Evolutionary conservation across 2,797 vertebrate species (phyloP), one percentile per base, ranked within the genome.

Genomic region (Uromys caudimaculatus): DNA sequence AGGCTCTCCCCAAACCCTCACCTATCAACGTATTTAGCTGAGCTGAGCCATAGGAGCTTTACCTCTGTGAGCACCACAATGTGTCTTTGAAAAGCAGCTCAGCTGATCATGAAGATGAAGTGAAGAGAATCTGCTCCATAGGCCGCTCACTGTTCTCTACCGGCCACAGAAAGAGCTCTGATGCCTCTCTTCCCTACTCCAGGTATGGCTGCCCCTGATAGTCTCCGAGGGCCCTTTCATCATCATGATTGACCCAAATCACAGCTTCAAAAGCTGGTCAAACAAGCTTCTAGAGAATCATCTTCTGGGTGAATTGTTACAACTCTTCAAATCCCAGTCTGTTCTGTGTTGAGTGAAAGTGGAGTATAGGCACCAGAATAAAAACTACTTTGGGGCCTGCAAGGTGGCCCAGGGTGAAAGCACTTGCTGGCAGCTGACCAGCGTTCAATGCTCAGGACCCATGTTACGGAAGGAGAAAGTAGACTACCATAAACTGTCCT

Each of bases 21-120:
- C 62, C 73, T 56, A 6, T 93, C 47, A 52, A 67, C 29, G 6
- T 84, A 54, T 92, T 91, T 85, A 81, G 7, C 75, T 10, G 24
- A 90, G 76, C 58, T 71, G 81, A 88, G 77, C 29, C 73, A 47
- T 54, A 50, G 0, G 6, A 84, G 58, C 21, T 47, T 87, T 76
- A 12, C 62, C 54, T 3, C 69, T 27, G 41, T 73, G 75, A 56
- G 56, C 52, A 79, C 93, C 89, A 93, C 27, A 44, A 27, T 24
- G 47, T 5, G 2, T 73, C 77, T 97, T 87, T 97, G 95, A 82
- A 95, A 95, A 92, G 77, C 17, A 93, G 93, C 95, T 97, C 41
- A 88, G 38, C 85, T 62, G 91, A 78, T 88, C 32, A 16, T 78
- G 84, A 89, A 90, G 94, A 90, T 56, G 50, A 69, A 93, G 47